These are phyloP conservation scores for Ceyx erithaca DNA, from an alignment of 2,797 vertebrate genomes.

Conservation along the genomic window DNA sequence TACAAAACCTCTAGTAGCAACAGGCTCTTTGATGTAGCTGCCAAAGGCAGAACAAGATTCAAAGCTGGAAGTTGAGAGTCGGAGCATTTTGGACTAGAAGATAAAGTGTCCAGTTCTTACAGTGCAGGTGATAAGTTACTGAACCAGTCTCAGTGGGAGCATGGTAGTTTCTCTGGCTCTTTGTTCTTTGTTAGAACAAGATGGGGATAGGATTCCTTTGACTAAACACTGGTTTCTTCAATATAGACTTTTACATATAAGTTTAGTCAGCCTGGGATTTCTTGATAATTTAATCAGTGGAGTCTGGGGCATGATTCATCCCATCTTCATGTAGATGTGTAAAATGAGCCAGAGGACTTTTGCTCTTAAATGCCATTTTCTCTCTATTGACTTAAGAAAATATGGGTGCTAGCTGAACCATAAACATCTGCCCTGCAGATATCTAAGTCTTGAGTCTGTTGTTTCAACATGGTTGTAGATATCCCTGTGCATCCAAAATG, in stretches of 20 bases:
- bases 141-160: neutral
- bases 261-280: neutral
- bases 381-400: neutral
- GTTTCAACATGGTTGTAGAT: neutral
- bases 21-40: neutral
- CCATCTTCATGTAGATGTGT: neutral
- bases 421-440: neutral
- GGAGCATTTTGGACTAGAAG: neutral
- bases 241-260: neutral
- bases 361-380: neutral
- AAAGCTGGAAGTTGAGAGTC: neutral
- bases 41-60: neutral
- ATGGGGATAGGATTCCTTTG: neutral
- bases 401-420: neutral
- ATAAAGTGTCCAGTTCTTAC: neutral
- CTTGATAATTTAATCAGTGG: neutral
- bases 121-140: neutral
- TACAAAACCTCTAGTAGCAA: neutral
- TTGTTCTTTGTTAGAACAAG: constrained; percentile 1
- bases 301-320: neutral
- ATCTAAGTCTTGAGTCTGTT: neutral
- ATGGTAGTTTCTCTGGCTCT: neutral
- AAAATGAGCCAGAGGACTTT: neutral
- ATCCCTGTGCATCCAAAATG: neutral
- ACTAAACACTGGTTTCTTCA: neutral